Conservation (phyloP, 2,797 vertebrate species). For the Spinus olivaceus region DNA sequence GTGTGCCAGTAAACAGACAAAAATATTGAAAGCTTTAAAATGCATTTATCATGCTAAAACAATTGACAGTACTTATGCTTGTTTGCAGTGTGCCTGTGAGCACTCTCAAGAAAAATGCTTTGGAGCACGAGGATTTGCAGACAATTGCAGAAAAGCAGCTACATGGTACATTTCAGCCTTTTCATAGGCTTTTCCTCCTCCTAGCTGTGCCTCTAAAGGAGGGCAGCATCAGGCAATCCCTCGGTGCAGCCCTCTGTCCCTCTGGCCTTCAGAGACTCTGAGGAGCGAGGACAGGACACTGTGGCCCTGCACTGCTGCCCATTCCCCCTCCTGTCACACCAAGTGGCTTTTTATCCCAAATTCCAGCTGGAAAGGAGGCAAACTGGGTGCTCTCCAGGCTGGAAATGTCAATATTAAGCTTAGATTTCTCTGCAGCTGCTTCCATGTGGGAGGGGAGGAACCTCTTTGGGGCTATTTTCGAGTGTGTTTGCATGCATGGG, state of each 20-base stretch:
- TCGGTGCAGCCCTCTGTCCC: not conserved
- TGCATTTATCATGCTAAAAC: conserved; percentile 39
- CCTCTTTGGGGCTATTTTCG: conserved; percentile 3
- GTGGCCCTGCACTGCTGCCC: not conserved
- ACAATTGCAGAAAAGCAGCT: not conserved
- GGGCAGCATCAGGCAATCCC: not conserved
- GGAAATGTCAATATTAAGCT: conserved; percentile 14
- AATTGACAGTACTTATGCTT: not conserved
- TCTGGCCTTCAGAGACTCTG: not conserved
- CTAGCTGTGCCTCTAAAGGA: not conserved
- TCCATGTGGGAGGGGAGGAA: conserved; percentile 2
- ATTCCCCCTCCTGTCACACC: not conserved
- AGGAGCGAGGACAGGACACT: not conserved
- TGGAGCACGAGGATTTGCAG: conserved; percentile 35
- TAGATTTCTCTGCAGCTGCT: conserved; percentile 38
- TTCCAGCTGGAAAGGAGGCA: not conserved
- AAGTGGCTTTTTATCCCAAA: not conserved
- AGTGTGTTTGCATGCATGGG: not conserved
- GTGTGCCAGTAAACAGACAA: not conserved
- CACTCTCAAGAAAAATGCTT: conserved; percentile 20
- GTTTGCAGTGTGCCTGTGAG: conserved; percentile 20
- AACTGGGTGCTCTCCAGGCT: not conserved
- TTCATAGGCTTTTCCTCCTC: not conserved
- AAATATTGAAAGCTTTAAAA: conserved; percentile 44
- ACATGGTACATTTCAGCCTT: not conserved